Conservation (phyloP, 2,797 vertebrate species). For the Moxostoma hubbsi region DNA sequence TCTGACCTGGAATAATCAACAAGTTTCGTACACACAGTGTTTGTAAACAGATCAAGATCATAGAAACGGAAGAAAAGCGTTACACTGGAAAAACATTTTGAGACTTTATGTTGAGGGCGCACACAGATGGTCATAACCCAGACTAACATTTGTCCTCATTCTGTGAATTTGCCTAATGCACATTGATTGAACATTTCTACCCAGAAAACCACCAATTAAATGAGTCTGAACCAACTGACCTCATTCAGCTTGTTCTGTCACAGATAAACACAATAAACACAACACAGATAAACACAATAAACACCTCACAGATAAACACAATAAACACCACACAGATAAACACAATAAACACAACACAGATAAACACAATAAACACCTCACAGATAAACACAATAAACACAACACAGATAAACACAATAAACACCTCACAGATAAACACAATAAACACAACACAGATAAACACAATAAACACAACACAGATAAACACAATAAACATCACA, state of each 20-base stretch:
- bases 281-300: neutral
- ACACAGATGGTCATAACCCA: neutral
- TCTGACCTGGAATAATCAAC: neutral
- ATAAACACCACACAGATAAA: no score
- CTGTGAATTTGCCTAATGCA: conserved; percentile 59
- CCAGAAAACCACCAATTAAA: conserved; percentile 58
- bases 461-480: no score
- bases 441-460: no score
- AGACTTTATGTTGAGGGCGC: no score
- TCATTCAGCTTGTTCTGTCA: conserved; percentile 62
- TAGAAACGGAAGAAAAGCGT: neutral
- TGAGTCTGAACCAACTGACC: conserved; percentile 65
- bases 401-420: no score
- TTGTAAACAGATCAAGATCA: neutral
- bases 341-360: no score
- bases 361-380: no score
- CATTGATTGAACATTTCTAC: conserved; percentile 71
- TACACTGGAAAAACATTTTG: no score
- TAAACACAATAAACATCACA: no score
- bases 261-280: neutral
- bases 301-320: no score
- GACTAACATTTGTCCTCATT: neutral
- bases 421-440: no score
- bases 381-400: no score
- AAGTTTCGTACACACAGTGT: neutral